Evolutionary conservation across 2,113 vertebrate species (phyloP).

Genomic region (Pedetes capensis): DNA sequence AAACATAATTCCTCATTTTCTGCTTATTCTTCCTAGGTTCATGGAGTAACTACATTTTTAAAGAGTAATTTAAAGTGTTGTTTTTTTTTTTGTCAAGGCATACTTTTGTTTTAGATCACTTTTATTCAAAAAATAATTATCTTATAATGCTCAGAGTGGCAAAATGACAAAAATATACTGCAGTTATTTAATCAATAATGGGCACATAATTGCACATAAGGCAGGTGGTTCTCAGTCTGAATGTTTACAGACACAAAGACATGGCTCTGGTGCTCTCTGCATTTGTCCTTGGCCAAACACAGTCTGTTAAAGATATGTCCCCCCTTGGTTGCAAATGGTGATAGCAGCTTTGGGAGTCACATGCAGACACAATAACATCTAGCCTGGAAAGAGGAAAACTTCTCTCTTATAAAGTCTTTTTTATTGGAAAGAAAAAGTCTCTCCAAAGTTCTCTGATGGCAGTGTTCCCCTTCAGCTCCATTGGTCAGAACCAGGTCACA

Average conservation of each 20-base stretch:
- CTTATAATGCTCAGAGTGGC: not conserved
- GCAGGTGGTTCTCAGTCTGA: not conserved
- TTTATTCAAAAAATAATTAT: slow-evolving; percentile 30
- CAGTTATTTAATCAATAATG: not conserved
- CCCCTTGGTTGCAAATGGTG: not conserved
- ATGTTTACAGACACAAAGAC: not conserved
- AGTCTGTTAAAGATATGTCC: not conserved
- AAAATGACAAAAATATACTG: not conserved
- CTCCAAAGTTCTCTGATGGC: not conserved
- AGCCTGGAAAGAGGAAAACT: not conserved
- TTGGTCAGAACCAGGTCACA: not conserved
- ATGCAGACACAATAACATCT: not conserved
- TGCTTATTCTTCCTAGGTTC: not conserved
- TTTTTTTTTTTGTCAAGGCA: not conserved
- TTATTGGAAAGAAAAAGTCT: not conserved
- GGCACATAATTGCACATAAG: not conserved
- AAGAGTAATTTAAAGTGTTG: not conserved
- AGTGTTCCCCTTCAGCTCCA: not conserved
- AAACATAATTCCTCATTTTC: not conserved
- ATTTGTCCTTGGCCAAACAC: not conserved
- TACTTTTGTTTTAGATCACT: not conserved
- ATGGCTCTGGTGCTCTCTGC: not conserved
- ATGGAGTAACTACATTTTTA: not conserved
- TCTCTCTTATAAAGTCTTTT: not conserved
- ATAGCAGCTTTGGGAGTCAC: not conserved